phyloP scores from a whole-genome alignment of 1,140 invertebrate genomes.

The Schlechtendalia chinensis region DNA sequence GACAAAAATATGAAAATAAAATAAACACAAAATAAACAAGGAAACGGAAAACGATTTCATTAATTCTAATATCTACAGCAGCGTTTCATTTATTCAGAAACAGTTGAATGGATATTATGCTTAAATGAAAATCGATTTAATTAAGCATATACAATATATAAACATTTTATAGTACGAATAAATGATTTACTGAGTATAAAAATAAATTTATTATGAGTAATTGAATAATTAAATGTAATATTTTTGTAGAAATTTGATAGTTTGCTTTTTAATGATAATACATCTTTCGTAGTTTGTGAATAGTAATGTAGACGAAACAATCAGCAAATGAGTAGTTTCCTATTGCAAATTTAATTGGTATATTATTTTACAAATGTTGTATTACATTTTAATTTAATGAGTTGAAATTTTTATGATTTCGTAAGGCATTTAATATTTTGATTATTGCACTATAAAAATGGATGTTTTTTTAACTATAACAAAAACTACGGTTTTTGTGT shows the following conservation, averaged over 20 bases:
- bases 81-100: not conserved
- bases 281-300: too few relatives aligned
- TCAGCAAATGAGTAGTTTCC: too few relatives aligned
- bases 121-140: conserved; percentile 10
- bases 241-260: too few relatives aligned
- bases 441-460: too few relatives aligned
- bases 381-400: too few relatives aligned
- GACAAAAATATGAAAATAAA: not conserved
- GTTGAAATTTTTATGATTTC: too few relatives aligned
- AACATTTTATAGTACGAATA: not conserved
- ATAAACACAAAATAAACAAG: not conserved
- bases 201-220: not conserved
- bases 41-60: conserved; percentile 9
- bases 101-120: not conserved
- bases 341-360: too few relatives aligned
- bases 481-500: not conserved
- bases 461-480: not conserved
- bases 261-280: too few relatives aligned
- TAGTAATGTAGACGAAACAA: too few relatives aligned
- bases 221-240: too few relatives aligned
- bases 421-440: too few relatives aligned
- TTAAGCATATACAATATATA: conserved; percentile 5
- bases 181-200: not conserved
- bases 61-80: conserved; percentile 3
- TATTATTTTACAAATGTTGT: too few relatives aligned